phyloP scores from a whole-genome alignment of 1,140 invertebrate species.

The Ceratosolen fusciceps region DNA sequence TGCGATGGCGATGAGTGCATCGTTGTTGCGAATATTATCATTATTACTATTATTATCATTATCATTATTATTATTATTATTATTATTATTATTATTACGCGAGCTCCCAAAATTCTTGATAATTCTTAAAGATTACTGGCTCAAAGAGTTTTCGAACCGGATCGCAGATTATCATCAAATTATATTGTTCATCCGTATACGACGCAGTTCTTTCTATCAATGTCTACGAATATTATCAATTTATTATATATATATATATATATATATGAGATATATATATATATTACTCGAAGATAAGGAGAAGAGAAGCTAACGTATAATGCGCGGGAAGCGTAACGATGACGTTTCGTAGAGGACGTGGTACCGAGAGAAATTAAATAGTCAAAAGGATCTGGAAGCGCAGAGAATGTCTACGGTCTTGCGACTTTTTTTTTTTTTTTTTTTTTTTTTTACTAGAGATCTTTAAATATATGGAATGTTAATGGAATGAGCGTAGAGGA shows the following conservation, averaged over 20 bases:
- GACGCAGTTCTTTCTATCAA: constrained; percentile 36
- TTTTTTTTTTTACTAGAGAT: constrained; percentile 33
- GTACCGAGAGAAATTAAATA: constrained; percentile 51
- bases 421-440: too few species aligned
- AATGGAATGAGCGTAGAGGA: constrained; percentile 12
- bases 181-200: constrained; percentile 29
- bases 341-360: constrained; percentile 36
- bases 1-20: constrained; percentile 27
- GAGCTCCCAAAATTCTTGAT: constrained; percentile 31
- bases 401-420: constrained; percentile 37
- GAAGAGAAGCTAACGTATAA: constrained; percentile 35
- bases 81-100: too few species aligned
- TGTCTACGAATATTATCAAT: constrained; percentile 53
- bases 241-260: constrained; percentile 55
- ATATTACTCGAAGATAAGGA: constrained; percentile 37
- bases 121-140: constrained; percentile 38
- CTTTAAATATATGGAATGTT: constrained; percentile 39
- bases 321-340: constrained; percentile 22
- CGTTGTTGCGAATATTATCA: constrained; percentile 18
- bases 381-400: constrained; percentile 53
- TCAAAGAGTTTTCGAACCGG: constrained; percentile 32
- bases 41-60: too few species aligned
- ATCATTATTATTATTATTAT: too few species aligned
- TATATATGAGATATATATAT: constrained; percentile 39
- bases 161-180: constrained; percentile 33